Evolutionary conservation across 2,888 invertebrate species (phyloP).

Genomic region (Melieria picta): DNA sequence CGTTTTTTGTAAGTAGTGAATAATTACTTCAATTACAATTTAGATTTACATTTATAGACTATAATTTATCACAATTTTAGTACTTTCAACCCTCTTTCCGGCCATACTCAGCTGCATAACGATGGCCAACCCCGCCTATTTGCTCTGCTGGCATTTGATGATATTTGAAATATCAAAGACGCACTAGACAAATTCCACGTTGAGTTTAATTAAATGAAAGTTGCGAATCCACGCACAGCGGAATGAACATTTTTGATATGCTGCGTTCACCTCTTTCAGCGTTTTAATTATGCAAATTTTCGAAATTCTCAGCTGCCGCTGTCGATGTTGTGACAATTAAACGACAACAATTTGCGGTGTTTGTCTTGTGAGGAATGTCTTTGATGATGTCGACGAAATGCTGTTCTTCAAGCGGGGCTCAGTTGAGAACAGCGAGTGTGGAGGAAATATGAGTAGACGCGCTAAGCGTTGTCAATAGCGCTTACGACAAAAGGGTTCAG

Average conservation of each 20-base stretch:
- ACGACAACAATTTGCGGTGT: slow-evolving; percentile 40
- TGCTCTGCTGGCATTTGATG: slow-evolving; percentile 40
- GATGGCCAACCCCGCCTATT: neutral
- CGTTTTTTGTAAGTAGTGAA: too few relatives aligned
- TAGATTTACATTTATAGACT: too few relatives aligned
- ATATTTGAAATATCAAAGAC: slow-evolving; percentile 37
- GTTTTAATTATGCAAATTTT: slow-evolving; percentile 59
- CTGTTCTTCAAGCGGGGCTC: too few relatives aligned
- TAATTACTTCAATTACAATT: too few relatives aligned
- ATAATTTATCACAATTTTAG: too few relatives aligned
- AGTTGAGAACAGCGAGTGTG: too few relatives aligned
- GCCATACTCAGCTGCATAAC: neutral
- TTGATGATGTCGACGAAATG: slow-evolving; percentile 43
- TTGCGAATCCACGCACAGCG: neutral
- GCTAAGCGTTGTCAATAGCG: too few relatives aligned
- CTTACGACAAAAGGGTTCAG: too few relatives aligned
- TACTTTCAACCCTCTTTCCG: neutral
- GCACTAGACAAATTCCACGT: slow-evolving; percentile 55
- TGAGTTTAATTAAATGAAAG: slow-evolving; percentile 44
- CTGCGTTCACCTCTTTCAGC: slow-evolving; percentile 52
- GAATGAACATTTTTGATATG: slow-evolving; percentile 44
- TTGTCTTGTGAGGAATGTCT: slow-evolving; percentile 44
- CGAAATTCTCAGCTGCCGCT: slow-evolving; percentile 49
- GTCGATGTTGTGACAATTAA: slow-evolving; percentile 33
- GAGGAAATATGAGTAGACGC: too few relatives aligned